Evolutionary conservation across 2,888 invertebrate species (phyloP).

Genomic region (Idaea dimidiata): DNA sequence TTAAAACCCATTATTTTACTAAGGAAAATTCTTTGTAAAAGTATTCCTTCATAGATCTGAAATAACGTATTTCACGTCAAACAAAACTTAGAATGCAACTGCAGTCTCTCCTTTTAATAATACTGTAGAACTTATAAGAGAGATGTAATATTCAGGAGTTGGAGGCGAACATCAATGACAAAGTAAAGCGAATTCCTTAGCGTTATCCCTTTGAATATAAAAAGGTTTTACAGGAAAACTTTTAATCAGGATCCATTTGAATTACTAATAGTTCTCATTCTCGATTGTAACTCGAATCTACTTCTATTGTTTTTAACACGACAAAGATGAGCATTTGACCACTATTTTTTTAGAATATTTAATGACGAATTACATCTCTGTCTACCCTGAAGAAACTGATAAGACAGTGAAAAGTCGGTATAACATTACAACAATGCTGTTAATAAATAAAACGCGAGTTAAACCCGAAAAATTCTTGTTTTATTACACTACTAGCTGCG

Average conservation of each 20-base stretch:
- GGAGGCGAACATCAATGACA: slow-evolving; percentile 51
- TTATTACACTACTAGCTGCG: too few relatives aligned
- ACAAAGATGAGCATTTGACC: slow-evolving; percentile 9
- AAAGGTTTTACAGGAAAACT: slow-evolving; percentile 74
- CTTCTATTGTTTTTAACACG: slow-evolving; percentile 5
- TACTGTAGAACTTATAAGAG: slow-evolving; percentile 17
- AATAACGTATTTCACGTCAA: slow-evolving; percentile 17
- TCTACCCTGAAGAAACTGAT: too few relatives aligned
- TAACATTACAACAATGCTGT: too few relatives aligned
- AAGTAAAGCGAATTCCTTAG: slow-evolving; percentile 61
- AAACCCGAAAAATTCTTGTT: too few relatives aligned
- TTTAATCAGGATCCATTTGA: slow-evolving; percentile 69
- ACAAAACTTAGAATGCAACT: slow-evolving; percentile 38
- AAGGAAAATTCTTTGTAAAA: not conserved
- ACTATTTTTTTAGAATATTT: too few relatives aligned
- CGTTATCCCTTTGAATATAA: slow-evolving; percentile 69
- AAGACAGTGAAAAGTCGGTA: too few relatives aligned
- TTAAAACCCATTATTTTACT: too few relatives aligned
- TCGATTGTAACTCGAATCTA: slow-evolving; percentile 29
- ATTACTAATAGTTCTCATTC: slow-evolving; percentile 42
- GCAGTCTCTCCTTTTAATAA: slow-evolving; percentile 5
- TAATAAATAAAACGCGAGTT: too few relatives aligned
- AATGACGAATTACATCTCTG: too few relatives aligned
- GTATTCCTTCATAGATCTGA: not conserved
- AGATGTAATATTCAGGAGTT: slow-evolving; percentile 10